A percentile compares a stretch with the other conserved stretches of the same genome.
These are phyloP conservation scores for Alexandromys fortis DNA, from an alignment of 2,113 vertebrate species.

Conservation along the genomic window DNA sequence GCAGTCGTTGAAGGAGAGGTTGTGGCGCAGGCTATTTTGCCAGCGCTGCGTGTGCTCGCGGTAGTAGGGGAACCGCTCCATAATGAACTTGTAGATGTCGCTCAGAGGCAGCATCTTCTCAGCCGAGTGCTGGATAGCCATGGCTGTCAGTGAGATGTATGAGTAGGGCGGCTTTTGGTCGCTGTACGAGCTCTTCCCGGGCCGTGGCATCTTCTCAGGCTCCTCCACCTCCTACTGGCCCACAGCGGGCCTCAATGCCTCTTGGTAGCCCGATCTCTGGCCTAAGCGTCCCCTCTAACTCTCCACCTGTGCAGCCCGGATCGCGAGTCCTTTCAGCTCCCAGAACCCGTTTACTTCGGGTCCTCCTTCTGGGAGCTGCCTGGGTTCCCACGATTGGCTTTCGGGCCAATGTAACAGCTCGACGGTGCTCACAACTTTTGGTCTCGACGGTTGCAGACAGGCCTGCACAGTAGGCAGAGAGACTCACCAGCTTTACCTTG, in stretches of 20 bases:
- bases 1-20: conserved; percentile 96
- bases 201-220: conserved; percentile 91
- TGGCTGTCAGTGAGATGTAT: conserved; percentile 97
- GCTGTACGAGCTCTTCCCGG: conserved; percentile 98
- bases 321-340: not conserved
- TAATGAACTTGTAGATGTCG: conserved; percentile 97
- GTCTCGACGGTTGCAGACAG: conserved; percentile 11
- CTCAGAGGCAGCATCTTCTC: conserved; percentile 97
- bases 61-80: conserved; percentile 96
- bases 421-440: not conserved
- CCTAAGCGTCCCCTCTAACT: not conserved
- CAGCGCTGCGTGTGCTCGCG: conserved; percentile 96
- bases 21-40: conserved; percentile 96
- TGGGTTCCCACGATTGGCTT: not conserved
- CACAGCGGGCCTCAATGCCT: not conserved
- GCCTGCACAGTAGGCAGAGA: not conserved
- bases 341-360: not conserved
- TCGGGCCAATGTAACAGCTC: not conserved
- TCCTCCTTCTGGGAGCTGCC: not conserved
- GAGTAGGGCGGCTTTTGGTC: conserved; percentile 98
- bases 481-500: conserved; percentile 35
- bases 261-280: not conserved
- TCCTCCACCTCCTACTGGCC: conserved; percentile 43
- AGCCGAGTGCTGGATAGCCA: conserved; percentile 96
- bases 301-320: not conserved